Evolutionary conservation across 2,113 vertebrate species (phyloP), one percentile per base, ranked within the genome.

Genomic region (Cinclus mexicanus): DNA sequence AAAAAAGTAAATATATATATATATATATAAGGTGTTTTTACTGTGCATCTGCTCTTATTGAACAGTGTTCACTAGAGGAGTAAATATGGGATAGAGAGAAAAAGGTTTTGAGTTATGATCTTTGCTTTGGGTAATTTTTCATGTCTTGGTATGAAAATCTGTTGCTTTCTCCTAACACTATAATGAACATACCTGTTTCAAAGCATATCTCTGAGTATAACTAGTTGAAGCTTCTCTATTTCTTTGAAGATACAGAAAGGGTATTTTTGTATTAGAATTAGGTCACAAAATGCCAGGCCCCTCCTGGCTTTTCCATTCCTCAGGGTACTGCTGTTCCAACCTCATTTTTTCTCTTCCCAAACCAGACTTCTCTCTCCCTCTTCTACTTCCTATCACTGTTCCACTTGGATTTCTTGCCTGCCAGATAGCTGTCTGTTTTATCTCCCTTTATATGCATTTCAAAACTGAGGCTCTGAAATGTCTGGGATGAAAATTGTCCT

Each of bases 41-140:
- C 8, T 25, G 39, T 88, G 23, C 35, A 86, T 91, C 82, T 95
- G 68, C 35, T 87, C 56, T 83, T 93, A 81, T 78, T 81, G 46
- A 92, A 83, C 93, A 92, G 64, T 93, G 80, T 93, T 55, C 72
- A 90, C 72, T 89, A 86, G 83, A 94, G 83, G 64, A 94, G 31
- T 81, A 87, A 92, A 83, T 47, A 65, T 8, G 5, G 46, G 71
- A 92, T 35, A 2, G 63, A 83, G 49, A 83, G 75, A 59, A 86
- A 88, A 85, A 83, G 29, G 18, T 88, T 67, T 29, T 5, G 14
- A 88, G 75, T 74, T 93, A 46, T 74, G 64, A 69, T 74, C 80
- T 70, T 88, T 10, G 0, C 11, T 49, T 88, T 72, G 59, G 31
- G 57, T 65, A 56, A 12, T n/a, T 94, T 93, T 80, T 79, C 70